Evolutionary conservation across 1,140 invertebrate species (phyloP).

Genomic region (Ostrea denselamellosa): DNA sequence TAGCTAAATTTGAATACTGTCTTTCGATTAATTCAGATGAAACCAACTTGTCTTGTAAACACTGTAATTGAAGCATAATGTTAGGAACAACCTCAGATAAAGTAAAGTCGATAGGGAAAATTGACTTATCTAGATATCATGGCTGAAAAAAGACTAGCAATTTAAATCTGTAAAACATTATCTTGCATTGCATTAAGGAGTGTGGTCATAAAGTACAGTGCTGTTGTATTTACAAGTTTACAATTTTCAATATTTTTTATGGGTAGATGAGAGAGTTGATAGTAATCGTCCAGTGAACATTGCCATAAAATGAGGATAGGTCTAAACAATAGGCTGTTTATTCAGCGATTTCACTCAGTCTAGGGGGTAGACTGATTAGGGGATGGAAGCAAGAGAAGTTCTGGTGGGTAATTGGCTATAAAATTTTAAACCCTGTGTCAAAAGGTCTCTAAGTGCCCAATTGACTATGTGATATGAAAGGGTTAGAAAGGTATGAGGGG

Average conservation of each 20-base stretch:
- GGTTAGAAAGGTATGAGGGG: not conserved
- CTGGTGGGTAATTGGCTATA: not conserved
- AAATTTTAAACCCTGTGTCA: conserved; percentile 22
- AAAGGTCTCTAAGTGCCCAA: not conserved
- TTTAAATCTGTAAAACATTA: conserved; percentile 4
- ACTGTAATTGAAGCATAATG: conserved; percentile 3
- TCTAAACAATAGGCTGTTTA: not conserved
- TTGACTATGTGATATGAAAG: not conserved
- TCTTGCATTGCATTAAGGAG: not conserved
- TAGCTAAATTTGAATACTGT: conserved; percentile 4
- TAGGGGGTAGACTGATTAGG: conserved; percentile 10
- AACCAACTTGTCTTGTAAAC: conserved; percentile 34
- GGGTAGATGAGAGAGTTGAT: not conserved
- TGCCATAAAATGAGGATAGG: not conserved
- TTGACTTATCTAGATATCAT: conserved; percentile 2
- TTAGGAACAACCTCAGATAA: conserved; percentile 5
- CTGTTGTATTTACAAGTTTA: conserved; percentile 5
- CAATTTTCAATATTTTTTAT: conserved; percentile 2
- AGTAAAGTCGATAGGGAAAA: not conserved
- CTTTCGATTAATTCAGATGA: not conserved
- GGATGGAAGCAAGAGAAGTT: not conserved
- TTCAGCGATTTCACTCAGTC: not conserved
- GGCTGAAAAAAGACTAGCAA: not conserved
- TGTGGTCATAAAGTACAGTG: not conserved
- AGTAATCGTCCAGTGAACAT: not conserved